Percentiles rank a stretch among this genome's conserved stretches.
Conservation (phyloP, 1,140 invertebrate species). For the Trichonephila inaurata region DNA sequence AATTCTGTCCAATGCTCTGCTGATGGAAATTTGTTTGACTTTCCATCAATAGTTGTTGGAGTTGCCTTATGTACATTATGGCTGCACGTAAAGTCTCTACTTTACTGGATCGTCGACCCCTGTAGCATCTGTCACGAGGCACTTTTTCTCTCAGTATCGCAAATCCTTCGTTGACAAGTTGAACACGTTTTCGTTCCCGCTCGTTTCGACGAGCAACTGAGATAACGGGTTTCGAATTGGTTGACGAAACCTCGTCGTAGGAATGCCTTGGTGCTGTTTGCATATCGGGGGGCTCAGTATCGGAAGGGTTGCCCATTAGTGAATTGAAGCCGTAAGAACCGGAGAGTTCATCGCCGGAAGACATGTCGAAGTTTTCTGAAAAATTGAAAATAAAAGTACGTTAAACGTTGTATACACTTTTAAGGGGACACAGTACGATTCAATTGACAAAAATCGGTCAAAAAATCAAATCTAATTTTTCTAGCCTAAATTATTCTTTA, state of each 20-base stretch:
- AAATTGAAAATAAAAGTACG: neutral
- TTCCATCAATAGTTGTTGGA: slow-evolving; percentile 87
- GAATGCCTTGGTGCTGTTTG: neutral
- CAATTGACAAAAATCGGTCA: too few relatives aligned
- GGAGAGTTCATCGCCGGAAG: neutral
- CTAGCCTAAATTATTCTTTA: too few relatives aligned
- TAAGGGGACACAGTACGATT: too few relatives aligned
- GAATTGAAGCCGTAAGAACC: neutral
- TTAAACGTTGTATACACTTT: neutral
- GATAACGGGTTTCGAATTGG: neutral
- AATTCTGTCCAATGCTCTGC: neutral
- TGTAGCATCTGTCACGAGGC: slow-evolving; percentile 87
- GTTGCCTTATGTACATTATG: slow-evolving; percentile 93
- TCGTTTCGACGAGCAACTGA: slow-evolving; percentile 80
- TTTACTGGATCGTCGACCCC: slow-evolving; percentile 90
- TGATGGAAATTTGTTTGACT: slow-evolving; percentile 36
- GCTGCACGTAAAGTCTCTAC: slow-evolving; percentile 96
- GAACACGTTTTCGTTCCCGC: slow-evolving; percentile 81
- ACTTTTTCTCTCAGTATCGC: slow-evolving; percentile 91
- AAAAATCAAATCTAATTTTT: too few relatives aligned
- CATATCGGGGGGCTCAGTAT: neutral
- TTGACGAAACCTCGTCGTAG: neutral
- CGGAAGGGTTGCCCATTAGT: neutral
- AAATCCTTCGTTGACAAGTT: slow-evolving; percentile 89
- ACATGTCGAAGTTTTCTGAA: neutral